These are phyloP conservation scores for Drosophila repleta DNA, from an alignment of 1,140 invertebrate genomes.

Conservation along the genomic window DNA sequence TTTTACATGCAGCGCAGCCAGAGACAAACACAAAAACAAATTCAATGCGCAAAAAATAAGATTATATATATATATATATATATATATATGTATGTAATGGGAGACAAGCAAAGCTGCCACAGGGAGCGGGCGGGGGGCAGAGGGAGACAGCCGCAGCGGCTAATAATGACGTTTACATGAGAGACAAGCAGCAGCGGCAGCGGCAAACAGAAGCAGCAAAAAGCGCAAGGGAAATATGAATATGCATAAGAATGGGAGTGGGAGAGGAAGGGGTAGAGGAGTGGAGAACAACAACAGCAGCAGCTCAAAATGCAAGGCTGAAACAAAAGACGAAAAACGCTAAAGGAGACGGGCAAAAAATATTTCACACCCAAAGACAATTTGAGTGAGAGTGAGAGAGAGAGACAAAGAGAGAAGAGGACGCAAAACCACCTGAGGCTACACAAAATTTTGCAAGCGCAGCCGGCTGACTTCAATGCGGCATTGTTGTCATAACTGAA, in stretches of 20 bases:
- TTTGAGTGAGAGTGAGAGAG: not conserved
- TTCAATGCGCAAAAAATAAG: constrained; percentile 26
- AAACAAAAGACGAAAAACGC: constrained; percentile 28
- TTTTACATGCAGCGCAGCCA: constrained; percentile 52
- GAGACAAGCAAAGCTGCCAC: constrained; percentile 32
- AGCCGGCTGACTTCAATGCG: constrained; percentile 45
- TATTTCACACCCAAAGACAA: constrained; percentile 41
- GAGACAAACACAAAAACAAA: constrained; percentile 40
- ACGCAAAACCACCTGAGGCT: constrained; percentile 45
- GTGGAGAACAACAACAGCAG: not conserved
- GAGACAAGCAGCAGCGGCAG: constrained; percentile 41
- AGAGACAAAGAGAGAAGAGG: not conserved
- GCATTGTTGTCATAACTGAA: constrained; percentile 46
- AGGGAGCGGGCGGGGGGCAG: not conserved
- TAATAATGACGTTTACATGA: constrained; percentile 60
- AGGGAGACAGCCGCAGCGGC: constrained; percentile 5
- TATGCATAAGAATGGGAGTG: constrained; percentile 40
- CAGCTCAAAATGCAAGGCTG: constrained; percentile 25
- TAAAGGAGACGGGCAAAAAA: constrained; percentile 33
- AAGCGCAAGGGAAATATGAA: constrained; percentile 61
- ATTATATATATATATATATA: not conserved
- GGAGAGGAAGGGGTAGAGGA: not conserved
- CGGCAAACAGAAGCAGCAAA: constrained; percentile 43
- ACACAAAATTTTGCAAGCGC: constrained; percentile 36
- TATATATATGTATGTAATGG: constrained; percentile 33